These are phyloP conservation scores for Pollenia amentaria DNA, from an alignment of 2,888 invertebrate genomes.

Conservation along the genomic window DNA sequence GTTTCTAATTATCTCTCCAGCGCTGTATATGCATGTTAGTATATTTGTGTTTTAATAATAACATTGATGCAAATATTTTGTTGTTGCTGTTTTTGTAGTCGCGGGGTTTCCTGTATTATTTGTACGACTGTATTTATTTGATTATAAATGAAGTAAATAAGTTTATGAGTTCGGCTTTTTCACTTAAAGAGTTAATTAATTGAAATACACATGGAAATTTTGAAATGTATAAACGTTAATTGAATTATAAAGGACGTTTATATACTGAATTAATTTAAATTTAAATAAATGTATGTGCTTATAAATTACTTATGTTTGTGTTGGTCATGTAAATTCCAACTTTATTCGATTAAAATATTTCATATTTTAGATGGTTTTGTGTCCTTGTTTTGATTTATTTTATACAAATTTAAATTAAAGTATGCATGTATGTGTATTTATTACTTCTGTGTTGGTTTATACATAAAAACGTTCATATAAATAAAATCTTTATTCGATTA, in stretches of 20 bases:
- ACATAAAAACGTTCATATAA: too few species aligned
- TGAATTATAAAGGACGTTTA: constrained; percentile 50
- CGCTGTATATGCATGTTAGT: not conserved
- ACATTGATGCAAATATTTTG: not conserved
- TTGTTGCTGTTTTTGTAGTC: not conserved
- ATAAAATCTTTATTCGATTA: too few species aligned
- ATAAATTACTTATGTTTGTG: not conserved
- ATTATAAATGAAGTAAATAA: constrained; percentile 38
- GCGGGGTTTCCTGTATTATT: constrained; percentile 29
- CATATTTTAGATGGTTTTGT: too few species aligned
- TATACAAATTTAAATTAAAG: not conserved
- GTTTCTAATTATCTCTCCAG: too few species aligned
- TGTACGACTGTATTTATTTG: constrained; percentile 15
- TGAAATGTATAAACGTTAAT: constrained; percentile 34
- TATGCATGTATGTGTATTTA: not conserved
- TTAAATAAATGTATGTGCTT: not conserved
- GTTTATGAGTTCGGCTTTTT: constrained; percentile 45
- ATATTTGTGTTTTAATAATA: not conserved
- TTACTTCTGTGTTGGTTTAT: too few species aligned
- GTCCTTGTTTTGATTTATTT: too few species aligned
- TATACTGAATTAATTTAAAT: not conserved
- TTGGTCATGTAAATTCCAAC: not conserved
- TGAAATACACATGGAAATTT: constrained; percentile 31
- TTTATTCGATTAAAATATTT: not conserved
- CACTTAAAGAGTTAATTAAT: constrained; percentile 54